These are phyloP conservation scores for Achatina immaculata DNA, from an alignment of 1,140 invertebrate species.

Conservation along the genomic window DNA sequence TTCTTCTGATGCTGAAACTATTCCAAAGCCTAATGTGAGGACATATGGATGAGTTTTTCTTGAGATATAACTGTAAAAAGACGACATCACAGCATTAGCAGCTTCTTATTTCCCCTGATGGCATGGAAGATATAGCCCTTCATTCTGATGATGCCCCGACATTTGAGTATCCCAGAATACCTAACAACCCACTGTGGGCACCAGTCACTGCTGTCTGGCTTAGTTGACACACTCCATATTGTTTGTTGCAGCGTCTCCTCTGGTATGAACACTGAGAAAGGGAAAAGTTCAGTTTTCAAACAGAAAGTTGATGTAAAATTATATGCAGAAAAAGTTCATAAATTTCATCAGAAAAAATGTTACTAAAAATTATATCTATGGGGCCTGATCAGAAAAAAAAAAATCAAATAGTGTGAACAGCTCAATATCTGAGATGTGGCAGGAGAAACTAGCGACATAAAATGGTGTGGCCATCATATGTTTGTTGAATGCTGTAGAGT, in stretches of 20 bases:
- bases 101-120: constrained; percentile 47
- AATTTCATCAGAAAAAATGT: not conserved
- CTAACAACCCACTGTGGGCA: constrained; percentile 77
- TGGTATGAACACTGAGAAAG: constrained; percentile 68
- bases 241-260: constrained; percentile 72
- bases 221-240: constrained; percentile 54
- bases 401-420: not conserved
- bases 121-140: constrained; percentile 83
- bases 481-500: too few species aligned
- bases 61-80: too few species aligned
- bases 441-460: not conserved
- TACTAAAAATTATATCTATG: not conserved
- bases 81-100: too few species aligned
- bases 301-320: not conserved
- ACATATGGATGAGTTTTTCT: too few species aligned
- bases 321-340: constrained; percentile 12
- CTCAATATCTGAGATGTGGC: not conserved
- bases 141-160: constrained; percentile 87
- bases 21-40: too few species aligned
- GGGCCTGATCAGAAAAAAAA: not conserved
- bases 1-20: too few species aligned
- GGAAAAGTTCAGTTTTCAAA: not conserved
- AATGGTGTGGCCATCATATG: too few species aligned
- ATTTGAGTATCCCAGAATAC: constrained; percentile 89
- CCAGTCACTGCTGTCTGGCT: constrained; percentile 62